Conservation (phyloP, 2,113 vertebrate genomes). For the Planiliza haematocheilus region DNA sequence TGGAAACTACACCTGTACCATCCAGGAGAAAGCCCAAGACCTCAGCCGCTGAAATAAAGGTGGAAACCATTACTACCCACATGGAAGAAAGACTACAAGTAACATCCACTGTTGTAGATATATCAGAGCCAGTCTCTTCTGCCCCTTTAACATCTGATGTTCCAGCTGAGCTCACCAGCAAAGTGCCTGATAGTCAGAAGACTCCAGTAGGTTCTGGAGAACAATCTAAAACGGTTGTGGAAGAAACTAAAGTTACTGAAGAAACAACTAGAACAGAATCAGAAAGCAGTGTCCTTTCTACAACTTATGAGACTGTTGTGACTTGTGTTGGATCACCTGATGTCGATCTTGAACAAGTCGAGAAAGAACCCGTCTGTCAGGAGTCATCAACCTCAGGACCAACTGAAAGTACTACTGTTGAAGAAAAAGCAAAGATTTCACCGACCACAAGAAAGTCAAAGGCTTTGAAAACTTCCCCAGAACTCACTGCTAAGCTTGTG, state of each 20-base stretch:
- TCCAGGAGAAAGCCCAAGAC: slow-evolving; percentile 44
- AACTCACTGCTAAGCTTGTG: not conserved
- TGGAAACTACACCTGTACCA: slow-evolving; percentile 22
- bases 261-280: not conserved
- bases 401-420: not conserved
- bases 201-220: no score
- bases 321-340: no score
- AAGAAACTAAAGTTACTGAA: not conserved
- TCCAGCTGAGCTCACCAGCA: not conserved
- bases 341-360: no score
- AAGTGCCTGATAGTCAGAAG: no score
- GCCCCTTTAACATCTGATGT: not conserved
- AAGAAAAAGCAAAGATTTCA: slow-evolving; percentile 4
- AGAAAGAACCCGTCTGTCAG: not conserved
- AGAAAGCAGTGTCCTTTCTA: no score
- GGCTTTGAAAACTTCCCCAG: not conserved
- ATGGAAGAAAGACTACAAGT: slow-evolving; percentile 13
- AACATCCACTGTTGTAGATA: not conserved
- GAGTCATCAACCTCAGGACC: not conserved
- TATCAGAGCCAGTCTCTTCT: not conserved
- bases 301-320: no score
- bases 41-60: not conserved
- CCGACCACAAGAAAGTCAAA: slow-evolving; percentile 42
- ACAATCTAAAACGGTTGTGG: no score
- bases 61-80: not conserved